A percentile compares a stretch with the other conserved stretches of the same genome.
phyloP scores from a whole-genome alignment of 1,140 invertebrate genomes.

The Anagrus nilaparvatae region DNA sequence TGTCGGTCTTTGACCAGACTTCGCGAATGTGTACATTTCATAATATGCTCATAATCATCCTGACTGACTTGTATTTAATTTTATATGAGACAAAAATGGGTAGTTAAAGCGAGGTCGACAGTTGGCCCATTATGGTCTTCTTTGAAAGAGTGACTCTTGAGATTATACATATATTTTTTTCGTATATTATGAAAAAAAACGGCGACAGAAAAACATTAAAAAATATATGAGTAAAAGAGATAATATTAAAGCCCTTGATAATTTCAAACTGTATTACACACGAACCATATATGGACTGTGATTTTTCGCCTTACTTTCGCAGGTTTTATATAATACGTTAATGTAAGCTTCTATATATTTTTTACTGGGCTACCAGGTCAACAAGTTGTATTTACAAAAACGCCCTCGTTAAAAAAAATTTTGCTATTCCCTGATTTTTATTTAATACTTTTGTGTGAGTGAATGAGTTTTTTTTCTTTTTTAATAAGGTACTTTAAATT shows the following conservation, averaged over 20 bases:
- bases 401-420: not conserved
- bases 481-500: not conserved
- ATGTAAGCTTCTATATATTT: not conserved
- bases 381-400: conserved; percentile 2
- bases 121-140: too few relatives aligned
- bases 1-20: too few relatives aligned
- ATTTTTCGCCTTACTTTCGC: conserved; percentile 31
- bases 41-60: too few relatives aligned
- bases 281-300: conserved; percentile 30
- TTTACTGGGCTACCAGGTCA: conserved; percentile 21
- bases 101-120: too few relatives aligned
- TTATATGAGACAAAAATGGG: too few relatives aligned
- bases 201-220: not conserved
- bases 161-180: too few relatives aligned
- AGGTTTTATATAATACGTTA: conserved; percentile 19
- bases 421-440: too few relatives aligned
- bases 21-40: too few relatives aligned
- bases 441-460: not conserved
- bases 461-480: not conserved
- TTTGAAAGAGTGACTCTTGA: too few relatives aligned
- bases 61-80: too few relatives aligned
- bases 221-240: not conserved
- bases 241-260: conserved; percentile 6
- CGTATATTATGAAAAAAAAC: too few relatives aligned
- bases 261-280: conserved; percentile 9